Evolutionary conservation across 2,113 vertebrate genomes (phyloP), one percentile per base, ranked within the genome.

Genomic region (Syngnathus floridae): DNA sequence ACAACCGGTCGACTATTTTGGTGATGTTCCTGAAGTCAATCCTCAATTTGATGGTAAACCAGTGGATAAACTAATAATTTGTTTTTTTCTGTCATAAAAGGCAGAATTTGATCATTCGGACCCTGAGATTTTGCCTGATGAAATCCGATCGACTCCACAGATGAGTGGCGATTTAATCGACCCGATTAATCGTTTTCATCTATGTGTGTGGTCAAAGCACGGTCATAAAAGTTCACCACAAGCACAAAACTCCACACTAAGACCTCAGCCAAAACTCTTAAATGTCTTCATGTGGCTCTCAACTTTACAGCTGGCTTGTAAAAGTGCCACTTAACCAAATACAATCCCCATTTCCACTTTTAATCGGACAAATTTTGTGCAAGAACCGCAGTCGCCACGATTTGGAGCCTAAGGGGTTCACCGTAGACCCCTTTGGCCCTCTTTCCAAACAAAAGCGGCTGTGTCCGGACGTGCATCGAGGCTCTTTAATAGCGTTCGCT

Each of bases 401-500:
- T 58, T 64, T 57, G 64, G 26, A 31, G 3, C 26, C 26, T 31
- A 31, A 31, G 26, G 26, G 26, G 26, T 31, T 31, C 26, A 3
- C 26, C 26, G 26, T 31, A 31, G 26, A 31, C 26, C 26, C 26
- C 26, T 31, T 31, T 31, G 26, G 26, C 26, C 26, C 40, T 26
- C 11, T 40, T 48, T 16, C 38, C 67, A 54, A 52, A 66, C 62
- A 63, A 62, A 71, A 38, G 4, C 26, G 55, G 70, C 75, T 61
- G 37, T 49, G 64, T 64, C 2, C 26, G 66, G 69, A 65, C 67
- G 71, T 3, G 52, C 71, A 71, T 46, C 65, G 9, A 40, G 65
- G 73, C 74, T 74, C 78, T 74, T 84, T 81, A 82, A 78, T 78
- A 84, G 76, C 80, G 82, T 82, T 87, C 62, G 38, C 71, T 66